A percentile compares a stretch with the other conserved stretches of the same genome.
phyloP scores from a whole-genome alignment of 2,888 invertebrate species.

The Drosophila formosana region DNA sequence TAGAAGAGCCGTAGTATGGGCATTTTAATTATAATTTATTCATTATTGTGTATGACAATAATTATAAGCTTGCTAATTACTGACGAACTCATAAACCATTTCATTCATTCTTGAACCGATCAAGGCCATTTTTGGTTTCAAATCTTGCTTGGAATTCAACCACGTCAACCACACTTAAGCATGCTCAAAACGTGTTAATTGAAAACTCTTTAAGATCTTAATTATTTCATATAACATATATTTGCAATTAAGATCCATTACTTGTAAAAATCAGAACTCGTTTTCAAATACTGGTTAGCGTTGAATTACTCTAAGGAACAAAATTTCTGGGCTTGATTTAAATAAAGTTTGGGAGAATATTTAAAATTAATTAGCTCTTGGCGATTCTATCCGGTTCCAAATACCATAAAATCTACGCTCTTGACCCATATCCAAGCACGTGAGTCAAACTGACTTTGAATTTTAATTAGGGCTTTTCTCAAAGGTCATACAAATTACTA shows the following conservation, averaged over 20 bases:
- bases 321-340: neutral
- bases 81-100: slow-evolving; percentile 27
- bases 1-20: slow-evolving; percentile 39
- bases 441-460: slow-evolving; percentile 61
- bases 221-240: slow-evolving; percentile 3
- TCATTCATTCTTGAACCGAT: slow-evolving; percentile 24
- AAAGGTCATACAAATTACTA: slow-evolving; percentile 46
- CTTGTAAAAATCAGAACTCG: slow-evolving; percentile 26
- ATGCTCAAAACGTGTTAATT: slow-evolving; percentile 33
- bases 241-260: slow-evolving; percentile 37
- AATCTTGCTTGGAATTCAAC: slow-evolving; percentile 9
- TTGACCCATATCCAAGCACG: slow-evolving; percentile 30
- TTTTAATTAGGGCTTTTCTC: slow-evolving; percentile 63
- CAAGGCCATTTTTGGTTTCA: slow-evolving; percentile 41
- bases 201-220: slow-evolving; percentile 11
- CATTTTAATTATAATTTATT: slow-evolving; percentile 35
- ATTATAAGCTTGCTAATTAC: slow-evolving; percentile 60
- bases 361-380: neutral
- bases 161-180: neutral
- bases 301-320: slow-evolving; percentile 8
- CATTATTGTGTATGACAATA: slow-evolving; percentile 38
- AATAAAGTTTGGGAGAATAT: neutral
- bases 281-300: slow-evolving; percentile 14
- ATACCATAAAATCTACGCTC: neutral
- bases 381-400: slow-evolving; percentile 3